Conservation (phyloP, 2,888 invertebrate genomes). For the Phrixothrix hirtus region DNA sequence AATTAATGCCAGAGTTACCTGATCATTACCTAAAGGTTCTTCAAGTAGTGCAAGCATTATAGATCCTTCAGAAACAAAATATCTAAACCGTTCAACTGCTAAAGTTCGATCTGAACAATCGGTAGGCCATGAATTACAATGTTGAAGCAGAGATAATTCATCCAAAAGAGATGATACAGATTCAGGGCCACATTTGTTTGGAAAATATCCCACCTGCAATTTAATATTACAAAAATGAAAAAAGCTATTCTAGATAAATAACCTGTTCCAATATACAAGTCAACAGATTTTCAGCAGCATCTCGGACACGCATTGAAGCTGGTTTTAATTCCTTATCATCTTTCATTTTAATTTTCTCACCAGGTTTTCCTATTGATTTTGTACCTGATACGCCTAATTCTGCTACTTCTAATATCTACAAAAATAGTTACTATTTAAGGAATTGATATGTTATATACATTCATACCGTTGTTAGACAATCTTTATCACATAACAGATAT, state of each 20-base stretch:
- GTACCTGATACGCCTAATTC: conserved; percentile 97
- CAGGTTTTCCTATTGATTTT: conserved; percentile 84
- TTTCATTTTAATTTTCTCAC: conserved; percentile 89
- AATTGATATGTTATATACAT: not conserved
- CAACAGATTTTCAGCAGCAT: conserved; percentile 93
- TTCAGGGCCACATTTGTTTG: conserved; percentile 81
- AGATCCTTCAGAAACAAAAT: conserved; percentile 90
- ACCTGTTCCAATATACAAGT: conserved; percentile 90
- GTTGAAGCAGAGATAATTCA: conserved; percentile 79
- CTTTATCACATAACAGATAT: conserved; percentile 85
- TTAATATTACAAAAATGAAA: not conserved
- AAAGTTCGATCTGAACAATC: conserved; percentile 59
- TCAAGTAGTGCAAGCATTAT: conserved; percentile 88
- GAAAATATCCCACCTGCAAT: conserved; percentile 76
- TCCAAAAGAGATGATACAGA: conserved; percentile 85
- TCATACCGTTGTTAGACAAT: conserved; percentile 83
- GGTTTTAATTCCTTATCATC: conserved; percentile 96
- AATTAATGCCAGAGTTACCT: conserved; percentile 45
- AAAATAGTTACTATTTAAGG: not conserved
- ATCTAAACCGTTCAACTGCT: conserved; percentile 74
- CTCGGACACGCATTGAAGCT: conserved; percentile 95
- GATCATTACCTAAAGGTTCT: conserved; percentile 80
- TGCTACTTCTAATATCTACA: conserved; percentile 79
- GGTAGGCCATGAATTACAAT: conserved; percentile 68
- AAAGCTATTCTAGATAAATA: conserved; percentile 18